Evolutionary conservation across 2,113 vertebrate genomes (phyloP).

Genomic region (Ivindomyrus marchei): DNA sequence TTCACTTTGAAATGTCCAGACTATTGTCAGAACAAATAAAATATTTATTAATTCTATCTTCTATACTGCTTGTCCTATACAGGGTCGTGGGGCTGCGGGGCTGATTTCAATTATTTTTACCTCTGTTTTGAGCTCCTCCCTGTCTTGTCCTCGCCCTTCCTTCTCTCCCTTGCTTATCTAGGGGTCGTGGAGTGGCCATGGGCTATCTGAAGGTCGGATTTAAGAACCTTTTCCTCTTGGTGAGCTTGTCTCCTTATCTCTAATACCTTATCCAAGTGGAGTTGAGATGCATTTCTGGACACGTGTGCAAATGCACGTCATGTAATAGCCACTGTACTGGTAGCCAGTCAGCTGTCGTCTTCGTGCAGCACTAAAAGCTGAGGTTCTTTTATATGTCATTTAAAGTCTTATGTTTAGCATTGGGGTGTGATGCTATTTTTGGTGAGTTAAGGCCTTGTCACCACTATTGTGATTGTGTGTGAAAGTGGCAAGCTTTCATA

Average conservation of each 20-base stretch:
- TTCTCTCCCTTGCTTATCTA: slow-evolving; percentile 24
- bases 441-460: neutral
- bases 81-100: neutral
- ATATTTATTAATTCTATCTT: neutral
- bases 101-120: neutral
- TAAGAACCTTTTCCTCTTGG: slow-evolving; percentile 86
- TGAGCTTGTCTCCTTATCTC: slow-evolving; percentile 49
- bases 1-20: neutral
- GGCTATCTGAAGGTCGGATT: slow-evolving; percentile 85
- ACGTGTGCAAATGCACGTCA: neutral
- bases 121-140: neutral
- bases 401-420: neutral
- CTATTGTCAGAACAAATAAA: neutral
- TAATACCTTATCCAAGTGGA: neutral
- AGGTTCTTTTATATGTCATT: neutral
- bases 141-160: neutral
- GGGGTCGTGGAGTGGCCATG: slow-evolving; percentile 65
- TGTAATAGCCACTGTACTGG: neutral
- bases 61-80: neutral
- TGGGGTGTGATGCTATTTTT: neutral
- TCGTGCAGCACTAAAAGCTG: neutral
- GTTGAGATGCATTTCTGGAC: neutral
- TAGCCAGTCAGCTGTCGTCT: neutral
- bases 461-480: neutral
- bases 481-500: neutral